Evolutionary conservation across 2,797 vertebrate genomes (phyloP).

Genomic region (Scleropages formosus): DNA sequence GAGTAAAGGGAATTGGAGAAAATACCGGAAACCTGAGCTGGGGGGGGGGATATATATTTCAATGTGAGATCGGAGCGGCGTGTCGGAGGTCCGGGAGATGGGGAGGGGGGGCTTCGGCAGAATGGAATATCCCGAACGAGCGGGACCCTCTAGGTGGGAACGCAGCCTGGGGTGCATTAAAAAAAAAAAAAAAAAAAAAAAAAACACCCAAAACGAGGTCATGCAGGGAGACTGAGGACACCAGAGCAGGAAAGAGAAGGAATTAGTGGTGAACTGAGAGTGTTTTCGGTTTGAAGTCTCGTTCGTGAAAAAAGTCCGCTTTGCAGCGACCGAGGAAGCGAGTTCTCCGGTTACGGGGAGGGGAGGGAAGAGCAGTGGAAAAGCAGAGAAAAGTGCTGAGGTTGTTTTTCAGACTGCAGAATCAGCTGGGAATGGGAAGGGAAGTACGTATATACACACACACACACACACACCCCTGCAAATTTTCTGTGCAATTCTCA

Average conservation of each 20-base stretch:
- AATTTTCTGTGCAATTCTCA: not conserved
- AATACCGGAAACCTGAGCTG: not conserved
- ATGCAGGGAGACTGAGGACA: conserved; percentile 31
- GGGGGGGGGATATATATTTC: not conserved
- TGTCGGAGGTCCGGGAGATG: not conserved
- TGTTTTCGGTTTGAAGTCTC: conserved; percentile 57
- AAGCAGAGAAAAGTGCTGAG: conserved; percentile 59
- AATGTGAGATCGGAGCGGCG: not conserved
- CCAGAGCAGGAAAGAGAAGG: conserved; percentile 25
- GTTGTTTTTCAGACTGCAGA: conserved; percentile 56
- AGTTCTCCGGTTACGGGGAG: conserved; percentile 53
- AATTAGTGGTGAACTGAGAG: conserved; percentile 40
- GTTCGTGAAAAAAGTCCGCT: conserved; percentile 55
- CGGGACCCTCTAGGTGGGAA: too few species aligned
- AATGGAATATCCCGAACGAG: not conserved
- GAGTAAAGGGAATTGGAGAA: not conserved
- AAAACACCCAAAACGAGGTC: conserved; percentile 19
- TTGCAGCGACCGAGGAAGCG: conserved; percentile 58
- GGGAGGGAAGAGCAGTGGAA: conserved; percentile 34
- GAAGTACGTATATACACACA: conserved; percentile 35
- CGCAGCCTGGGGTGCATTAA: not conserved
- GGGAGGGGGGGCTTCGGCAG: not conserved
- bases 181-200: too few species aligned
- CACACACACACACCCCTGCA: conserved; percentile 35
- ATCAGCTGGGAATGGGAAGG: conserved; percentile 58